phyloP scores from a whole-genome alignment of 92 coral and sea anemone species.

The Meandrina meandrites region DNA sequence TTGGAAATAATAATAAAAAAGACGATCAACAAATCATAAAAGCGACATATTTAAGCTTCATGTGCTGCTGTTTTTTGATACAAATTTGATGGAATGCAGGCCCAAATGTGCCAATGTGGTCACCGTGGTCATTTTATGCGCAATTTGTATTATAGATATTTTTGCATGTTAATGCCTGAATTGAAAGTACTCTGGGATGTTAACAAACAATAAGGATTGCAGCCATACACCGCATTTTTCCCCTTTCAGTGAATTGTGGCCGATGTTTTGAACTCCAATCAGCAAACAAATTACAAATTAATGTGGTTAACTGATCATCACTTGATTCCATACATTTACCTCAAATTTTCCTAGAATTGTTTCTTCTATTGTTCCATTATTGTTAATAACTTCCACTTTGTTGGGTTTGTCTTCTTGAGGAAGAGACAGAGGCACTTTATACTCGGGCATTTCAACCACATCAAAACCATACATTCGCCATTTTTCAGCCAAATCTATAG shows the following conservation, averaged over 20 bases:
- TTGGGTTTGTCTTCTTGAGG: constrained; percentile 85
- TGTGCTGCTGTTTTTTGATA: too few relatives aligned
- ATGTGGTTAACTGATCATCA: too few relatives aligned
- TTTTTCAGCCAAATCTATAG: constrained; percentile 50
- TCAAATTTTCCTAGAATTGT: constrained; percentile 52
- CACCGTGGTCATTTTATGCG: too few relatives aligned
- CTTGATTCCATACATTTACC: constrained; percentile 19
- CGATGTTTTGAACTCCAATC: too few relatives aligned
- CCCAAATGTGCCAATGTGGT: neutral
- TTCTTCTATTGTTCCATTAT: constrained; percentile 54
- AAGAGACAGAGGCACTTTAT: constrained; percentile 74
- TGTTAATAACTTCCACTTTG: constrained; percentile 60
- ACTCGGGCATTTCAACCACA: constrained; percentile 81
- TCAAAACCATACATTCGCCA: constrained; percentile 87
- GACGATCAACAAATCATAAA: neutral
- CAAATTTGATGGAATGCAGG: neutral
- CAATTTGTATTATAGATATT: too few relatives aligned
- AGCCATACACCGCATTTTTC: too few relatives aligned
- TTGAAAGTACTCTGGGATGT: too few relatives aligned
- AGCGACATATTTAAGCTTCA: too few relatives aligned
- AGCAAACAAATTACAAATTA: too few relatives aligned
- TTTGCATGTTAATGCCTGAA: too few relatives aligned
- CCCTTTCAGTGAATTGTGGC: too few relatives aligned
- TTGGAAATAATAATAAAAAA: neutral
- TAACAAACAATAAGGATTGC: too few relatives aligned